Percentiles rank a stretch among this genome's conserved stretches.
phyloP scores from a whole-genome alignment of 2,113 vertebrate species.

The Pavo muticus region DNA sequence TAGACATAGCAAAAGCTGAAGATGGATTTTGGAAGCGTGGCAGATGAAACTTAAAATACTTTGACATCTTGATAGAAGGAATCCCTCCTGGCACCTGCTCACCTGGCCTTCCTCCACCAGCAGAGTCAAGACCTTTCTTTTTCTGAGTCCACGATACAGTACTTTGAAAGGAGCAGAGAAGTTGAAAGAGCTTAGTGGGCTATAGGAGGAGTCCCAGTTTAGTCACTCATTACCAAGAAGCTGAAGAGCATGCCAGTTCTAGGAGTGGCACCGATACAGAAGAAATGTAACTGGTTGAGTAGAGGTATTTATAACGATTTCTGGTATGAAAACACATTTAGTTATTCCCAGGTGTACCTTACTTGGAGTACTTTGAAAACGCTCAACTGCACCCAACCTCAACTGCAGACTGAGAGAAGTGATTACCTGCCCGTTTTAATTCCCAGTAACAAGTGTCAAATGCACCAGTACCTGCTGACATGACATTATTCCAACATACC shows the following conservation, averaged over 20 bases:
- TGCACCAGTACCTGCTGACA: neutral
- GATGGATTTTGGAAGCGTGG: neutral
- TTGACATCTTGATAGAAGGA: neutral
- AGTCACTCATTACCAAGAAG: neutral
- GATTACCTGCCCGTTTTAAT: neutral
- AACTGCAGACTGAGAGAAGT: neutral
- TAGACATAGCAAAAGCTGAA: conserved; percentile 8
- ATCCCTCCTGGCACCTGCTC: conserved; percentile 14
- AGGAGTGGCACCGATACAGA: neutral
- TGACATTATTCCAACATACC: neutral
- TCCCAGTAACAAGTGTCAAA: neutral
- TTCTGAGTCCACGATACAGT: neutral
- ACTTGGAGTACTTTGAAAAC: neutral
- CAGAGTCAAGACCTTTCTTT: neutral
- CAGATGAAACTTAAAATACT: neutral
- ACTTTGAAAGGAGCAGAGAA: conserved; percentile 30
- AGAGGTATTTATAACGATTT: conserved; percentile 48
- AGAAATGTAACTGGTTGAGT: conserved; percentile 30
- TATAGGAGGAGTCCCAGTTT: conserved; percentile 19
- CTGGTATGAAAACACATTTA: neutral
- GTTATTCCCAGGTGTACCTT: neutral
- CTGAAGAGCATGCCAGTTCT: conserved; percentile 28
- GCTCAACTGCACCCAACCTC: neutral
- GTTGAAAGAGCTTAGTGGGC: neutral
- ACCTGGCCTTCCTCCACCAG: conserved; percentile 27